Evolutionary conservation across 92 coral and sea anemone species (phyloP), one percentile per base, ranked within the genome.

Genomic region (Micromussa lordhowensis): DNA sequence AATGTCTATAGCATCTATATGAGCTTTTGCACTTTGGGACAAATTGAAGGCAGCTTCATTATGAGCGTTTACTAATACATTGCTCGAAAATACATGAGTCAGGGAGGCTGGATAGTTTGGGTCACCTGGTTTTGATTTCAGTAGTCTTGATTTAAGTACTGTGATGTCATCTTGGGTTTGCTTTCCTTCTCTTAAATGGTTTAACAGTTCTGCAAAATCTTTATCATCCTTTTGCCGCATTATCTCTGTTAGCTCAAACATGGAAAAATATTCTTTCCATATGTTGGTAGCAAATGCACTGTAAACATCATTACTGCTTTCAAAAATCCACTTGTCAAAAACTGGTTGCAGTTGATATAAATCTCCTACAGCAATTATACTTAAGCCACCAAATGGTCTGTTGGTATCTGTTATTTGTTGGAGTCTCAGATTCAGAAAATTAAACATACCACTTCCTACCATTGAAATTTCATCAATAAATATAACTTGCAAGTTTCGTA

Each of bases 401-500:
- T 59, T 26, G 36, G 88, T 75, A 26, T 73, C 89, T 51, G 54
- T 79, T 28, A 79, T 82, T 38, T 87, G 90, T 55, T 87, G 90
- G 28, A 87, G 86, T 87, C 90, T 79, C 77, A 87, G 59, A 61
- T 84, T 75, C 4, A 86, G 85, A 77, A 87, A 86, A 77, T 79
- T 87, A 70, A 87, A 87, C 91, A 81, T 87, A 24, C 90, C 90
- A 86, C 75, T 86, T 48, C 85, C 90, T 77, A 77, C 85, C 63
- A 86, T 63, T 35, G 85, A 63, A 14, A 86, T 78, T 59, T 84
- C 87, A 71, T 84, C 87, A 84, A 84, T 84, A 71, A 84, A 70
- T 21, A 84, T 84, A 16, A 49, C 68, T 68, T 84, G 53, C n/a
- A 84, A 55, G 49, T 71, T 84, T 40, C 68, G 21, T 51, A 84